Percentiles rank a stretch among this genome's conserved stretches.
Evolutionary conservation across 1,140 invertebrate genomes (phyloP).

Genomic region (Pseudobourletiella spinata): DNA sequence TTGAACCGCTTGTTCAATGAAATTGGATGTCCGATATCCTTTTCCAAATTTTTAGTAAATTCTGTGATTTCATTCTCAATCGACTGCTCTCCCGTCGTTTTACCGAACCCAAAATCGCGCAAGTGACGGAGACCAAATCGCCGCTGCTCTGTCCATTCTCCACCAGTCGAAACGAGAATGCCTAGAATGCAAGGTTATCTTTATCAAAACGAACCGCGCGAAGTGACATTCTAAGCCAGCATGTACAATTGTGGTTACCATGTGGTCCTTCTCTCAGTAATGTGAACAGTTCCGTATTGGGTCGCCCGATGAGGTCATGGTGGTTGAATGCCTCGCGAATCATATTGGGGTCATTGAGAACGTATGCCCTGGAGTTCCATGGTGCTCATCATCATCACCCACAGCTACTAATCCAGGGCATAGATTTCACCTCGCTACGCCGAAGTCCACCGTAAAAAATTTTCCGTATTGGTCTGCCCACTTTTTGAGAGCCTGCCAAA

Average conservation of each 20-base stretch:
- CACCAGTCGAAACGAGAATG: slow-evolving; percentile 37
- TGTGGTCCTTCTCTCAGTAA: not conserved
- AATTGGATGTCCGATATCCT: slow-evolving; percentile 1
- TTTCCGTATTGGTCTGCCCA: too few relatives aligned
- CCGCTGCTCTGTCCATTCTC: too few relatives aligned
- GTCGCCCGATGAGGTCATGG: not conserved
- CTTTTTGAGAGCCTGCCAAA: too few relatives aligned
- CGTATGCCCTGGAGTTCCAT: too few relatives aligned
- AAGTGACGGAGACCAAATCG: slow-evolving; percentile 41
- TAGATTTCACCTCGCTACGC: too few relatives aligned
- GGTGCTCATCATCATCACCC: too few relatives aligned
- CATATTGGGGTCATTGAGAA: too few relatives aligned
- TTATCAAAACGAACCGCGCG: not conserved
- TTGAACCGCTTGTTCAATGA: slow-evolving; percentile 13
- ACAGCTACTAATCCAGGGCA: too few relatives aligned
- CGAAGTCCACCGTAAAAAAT: too few relatives aligned
- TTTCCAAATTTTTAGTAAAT: slow-evolving; percentile 12
- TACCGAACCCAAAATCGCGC: slow-evolving; percentile 42
- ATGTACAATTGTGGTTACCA: too few relatives aligned
- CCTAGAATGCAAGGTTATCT: slow-evolving; percentile 30
- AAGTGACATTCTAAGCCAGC: too few relatives aligned
- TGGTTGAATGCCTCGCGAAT: slow-evolving; percentile 2
- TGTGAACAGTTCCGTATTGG: not conserved
- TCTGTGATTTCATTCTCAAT: slow-evolving; percentile 41
- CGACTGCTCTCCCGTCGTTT: slow-evolving; percentile 45